These are phyloP conservation scores for Aporophyla nigra DNA, from an alignment of 2,888 invertebrate species.

Conservation along the genomic window DNA sequence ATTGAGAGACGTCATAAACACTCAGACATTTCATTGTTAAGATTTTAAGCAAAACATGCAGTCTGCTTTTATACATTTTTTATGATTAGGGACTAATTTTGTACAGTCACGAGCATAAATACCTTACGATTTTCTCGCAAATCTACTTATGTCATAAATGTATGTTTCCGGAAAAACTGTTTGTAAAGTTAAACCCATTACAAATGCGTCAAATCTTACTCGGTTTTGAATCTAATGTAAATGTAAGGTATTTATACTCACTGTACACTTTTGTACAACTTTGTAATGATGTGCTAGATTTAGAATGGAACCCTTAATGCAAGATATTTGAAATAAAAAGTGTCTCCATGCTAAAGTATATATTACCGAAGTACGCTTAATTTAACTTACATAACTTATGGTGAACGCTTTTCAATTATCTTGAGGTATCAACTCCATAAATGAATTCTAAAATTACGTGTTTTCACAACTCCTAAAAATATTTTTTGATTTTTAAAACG, in stretches of 20 bases:
- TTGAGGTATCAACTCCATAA: neutral
- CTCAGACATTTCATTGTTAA: conserved; percentile 9
- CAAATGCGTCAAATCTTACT: neutral
- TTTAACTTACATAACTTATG: neutral
- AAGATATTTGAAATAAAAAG: conserved; percentile 5
- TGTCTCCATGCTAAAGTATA: neutral
- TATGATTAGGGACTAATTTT: neutral
- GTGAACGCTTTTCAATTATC: conserved; percentile 9
- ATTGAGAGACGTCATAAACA: conserved; percentile 19
- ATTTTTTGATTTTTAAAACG: neutral
- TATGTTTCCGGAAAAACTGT: neutral
- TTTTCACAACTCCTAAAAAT: neutral
- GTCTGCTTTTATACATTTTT: conserved; percentile 25
- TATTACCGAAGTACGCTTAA: neutral
- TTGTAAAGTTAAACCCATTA: neutral
- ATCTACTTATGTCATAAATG: neutral
- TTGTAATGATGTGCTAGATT: conserved; percentile 9
- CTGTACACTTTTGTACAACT: neutral
- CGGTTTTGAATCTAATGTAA: neutral
- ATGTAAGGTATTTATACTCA: neutral
- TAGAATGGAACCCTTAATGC: neutral
- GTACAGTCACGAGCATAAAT: neutral
- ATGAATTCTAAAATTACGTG: neutral
- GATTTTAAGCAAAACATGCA: neutral
- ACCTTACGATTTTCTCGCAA: neutral